A percentile compares a stretch with the other conserved stretches of the same genome.
Conservation (phyloP, 2,888 invertebrate genomes). For the Drosophila siamana region DNA sequence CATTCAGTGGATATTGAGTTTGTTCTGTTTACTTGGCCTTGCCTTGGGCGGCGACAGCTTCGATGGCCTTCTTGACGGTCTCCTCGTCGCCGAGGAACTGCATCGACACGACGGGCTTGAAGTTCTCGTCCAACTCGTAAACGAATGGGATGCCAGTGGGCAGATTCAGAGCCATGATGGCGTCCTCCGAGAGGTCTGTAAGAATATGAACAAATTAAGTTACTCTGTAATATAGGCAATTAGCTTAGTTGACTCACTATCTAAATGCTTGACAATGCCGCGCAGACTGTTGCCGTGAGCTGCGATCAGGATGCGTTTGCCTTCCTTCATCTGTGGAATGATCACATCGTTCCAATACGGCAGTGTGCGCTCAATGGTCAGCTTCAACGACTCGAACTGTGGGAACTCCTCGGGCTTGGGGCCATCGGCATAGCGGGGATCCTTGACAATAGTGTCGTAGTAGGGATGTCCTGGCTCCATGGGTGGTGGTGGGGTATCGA, state of each 20-base stretch:
- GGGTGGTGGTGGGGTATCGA: conserved; percentile 93
- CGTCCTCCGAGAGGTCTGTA: conserved; percentile 89
- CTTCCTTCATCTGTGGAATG: conserved; percentile 90
- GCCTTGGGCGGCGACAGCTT: conserved; percentile 92
- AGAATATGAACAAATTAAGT: not conserved
- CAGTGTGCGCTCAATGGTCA: conserved; percentile 93
- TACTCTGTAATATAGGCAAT: not conserved
- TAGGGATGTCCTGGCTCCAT: conserved; percentile 93
- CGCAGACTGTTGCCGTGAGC: conserved; percentile 95
- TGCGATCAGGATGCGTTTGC: conserved; percentile 93
- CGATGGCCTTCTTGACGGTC: conserved; percentile 92
- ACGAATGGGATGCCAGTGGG: conserved; percentile 94
- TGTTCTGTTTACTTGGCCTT: conserved; percentile 88
- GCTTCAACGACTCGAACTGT: conserved; percentile 93
- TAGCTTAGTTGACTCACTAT: conserved; percentile 87
- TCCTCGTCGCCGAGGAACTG: conserved; percentile 93
- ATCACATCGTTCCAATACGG: conserved; percentile 96
- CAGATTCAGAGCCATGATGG: conserved; percentile 92
- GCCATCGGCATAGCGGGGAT: conserved; percentile 90
- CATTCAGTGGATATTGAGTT: not conserved
- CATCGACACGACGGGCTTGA: conserved; percentile 92
- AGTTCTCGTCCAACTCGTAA: conserved; percentile 91
- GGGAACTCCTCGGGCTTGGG: conserved; percentile 93
- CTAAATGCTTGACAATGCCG: conserved; percentile 95
- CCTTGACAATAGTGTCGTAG: conserved; percentile 91